phyloP scores from a whole-genome alignment of 2,113 vertebrate genomes.

The Ibidorhyncha struthersii region DNA sequence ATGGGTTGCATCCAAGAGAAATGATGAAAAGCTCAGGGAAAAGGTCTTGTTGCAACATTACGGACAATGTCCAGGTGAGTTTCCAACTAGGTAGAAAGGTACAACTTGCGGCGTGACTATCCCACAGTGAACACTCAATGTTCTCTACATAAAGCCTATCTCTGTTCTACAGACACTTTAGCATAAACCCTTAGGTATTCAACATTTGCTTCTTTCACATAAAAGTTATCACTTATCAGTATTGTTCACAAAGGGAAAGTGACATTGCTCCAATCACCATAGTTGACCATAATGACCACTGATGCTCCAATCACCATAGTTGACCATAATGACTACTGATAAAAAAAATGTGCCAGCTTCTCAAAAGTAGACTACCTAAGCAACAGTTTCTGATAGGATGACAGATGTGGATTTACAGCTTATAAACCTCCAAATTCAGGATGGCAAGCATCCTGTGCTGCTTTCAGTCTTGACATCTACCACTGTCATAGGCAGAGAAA shows the following conservation, averaged over 20 bases:
- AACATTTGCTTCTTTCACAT: neutral
- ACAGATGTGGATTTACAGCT: neutral
- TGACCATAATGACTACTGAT: neutral
- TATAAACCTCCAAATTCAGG: neutral
- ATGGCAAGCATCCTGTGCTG: neutral
- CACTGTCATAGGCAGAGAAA: neutral
- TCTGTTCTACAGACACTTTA: neutral
- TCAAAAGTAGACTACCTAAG: neutral
- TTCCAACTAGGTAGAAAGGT: neutral
- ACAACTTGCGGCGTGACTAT: rapidly evolving
- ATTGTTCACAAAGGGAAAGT: neutral
- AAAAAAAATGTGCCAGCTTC: neutral
- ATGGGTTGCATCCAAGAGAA: neutral
- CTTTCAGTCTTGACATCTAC: neutral
- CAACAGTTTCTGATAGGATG: neutral
- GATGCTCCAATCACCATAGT: neutral
- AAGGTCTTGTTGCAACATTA: neutral
- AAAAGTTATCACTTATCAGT: neutral
- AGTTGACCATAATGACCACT: neutral
- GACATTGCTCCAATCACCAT: neutral
- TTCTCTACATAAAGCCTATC: neutral
- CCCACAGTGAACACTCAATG: neutral
- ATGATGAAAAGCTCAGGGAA: neutral
- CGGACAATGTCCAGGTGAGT: neutral
- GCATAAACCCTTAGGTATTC: neutral